Base-by-base conservation (phyloP, 2,888 invertebrate species). In the Dioctria linearis region DNA sequence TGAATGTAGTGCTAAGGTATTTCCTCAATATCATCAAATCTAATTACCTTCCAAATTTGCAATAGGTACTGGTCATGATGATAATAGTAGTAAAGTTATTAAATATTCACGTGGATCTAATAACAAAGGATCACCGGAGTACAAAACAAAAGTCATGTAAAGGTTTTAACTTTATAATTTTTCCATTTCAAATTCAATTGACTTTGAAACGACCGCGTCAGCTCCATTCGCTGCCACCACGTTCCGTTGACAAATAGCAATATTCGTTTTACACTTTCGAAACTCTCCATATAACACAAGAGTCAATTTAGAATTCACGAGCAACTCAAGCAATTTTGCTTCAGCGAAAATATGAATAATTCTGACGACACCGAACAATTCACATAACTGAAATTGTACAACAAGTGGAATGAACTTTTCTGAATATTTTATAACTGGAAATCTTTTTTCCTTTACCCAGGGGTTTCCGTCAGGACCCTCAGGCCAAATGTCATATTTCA, bases 391-490 rank as follows among this genome's bases (percentile, higher is more conserved):
- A 61, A 61, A 61, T 61, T 61, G 61, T 39, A 61, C 61, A 61
- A 61, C 61, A 61, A 61, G 61, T 61, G 61, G 61, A 61, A 61
- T 61, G 61, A 61, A 61, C 61, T 61, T 61, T 61, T 39, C 37
- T 61, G 61, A 61, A 61, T 39, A 61, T 61, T 61, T 61, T 61
- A 61, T 39, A 61, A 61, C 4, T 54, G 11, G 11, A 54, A 54
- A 54, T 54, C 54, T 9, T 54, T 54, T 54, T 54, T 8, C 54
- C 2, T n/a, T 8, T 54, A 54, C 54, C 54, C 11, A 54, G 54
- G 54, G n/a, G 54, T n/a, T 54, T 5, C 11, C 54, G 1, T n/a
- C 11, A 4, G 11, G 54, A 25, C 61, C 61, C 61, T 39, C 4
- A 61, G 11, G 61, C 25, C 61, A 61, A 39, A 61, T 61, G 61